A percentile compares a stretch with the other conserved stretches of the same genome.
Evolutionary conservation across 2,888 invertebrate genomes (phyloP).

Genomic region (Epsilonema sp.): DNA sequence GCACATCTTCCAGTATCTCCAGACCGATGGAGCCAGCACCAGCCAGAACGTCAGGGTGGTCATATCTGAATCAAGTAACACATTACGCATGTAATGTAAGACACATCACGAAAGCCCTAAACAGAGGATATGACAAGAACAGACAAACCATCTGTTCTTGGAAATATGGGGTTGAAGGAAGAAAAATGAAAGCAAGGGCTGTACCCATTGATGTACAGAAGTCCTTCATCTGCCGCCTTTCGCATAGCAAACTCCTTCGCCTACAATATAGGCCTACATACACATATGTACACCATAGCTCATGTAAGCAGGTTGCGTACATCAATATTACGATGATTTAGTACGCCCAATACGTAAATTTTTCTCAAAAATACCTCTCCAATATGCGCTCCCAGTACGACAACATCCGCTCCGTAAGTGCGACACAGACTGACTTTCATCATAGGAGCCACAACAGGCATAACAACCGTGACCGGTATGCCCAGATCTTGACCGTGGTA

Average conservation of each 20-base stretch:
- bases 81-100: too few species aligned
- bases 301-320: background rate
- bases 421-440: slow-evolving; percentile 82
- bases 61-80: slow-evolving; percentile 49
- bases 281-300: background rate
- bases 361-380: slow-evolving; percentile 8
- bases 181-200: too few species aligned
- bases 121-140: too few species aligned
- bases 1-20: slow-evolving; percentile 61
- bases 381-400: slow-evolving; percentile 46
- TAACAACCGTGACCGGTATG: slow-evolving; percentile 63
- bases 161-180: too few species aligned
- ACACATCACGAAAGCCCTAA: too few species aligned
- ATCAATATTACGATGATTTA: background rate
- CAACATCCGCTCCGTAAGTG: slow-evolving; percentile 59
- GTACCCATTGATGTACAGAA: slow-evolving; percentile 70
- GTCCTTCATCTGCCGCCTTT: slow-evolving; percentile 47
- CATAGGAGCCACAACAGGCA: slow-evolving; percentile 80
- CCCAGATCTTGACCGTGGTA: slow-evolving; percentile 46
- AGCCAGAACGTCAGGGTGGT: slow-evolving; percentile 81
- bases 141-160: too few species aligned
- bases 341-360: background rate
- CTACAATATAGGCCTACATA: slow-evolving; percentile 13
- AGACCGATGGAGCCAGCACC: slow-evolving; percentile 83
- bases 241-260: slow-evolving; percentile 58